Conservation (phyloP, 2,113 vertebrate species). For the Urocitellus parryii region DNA sequence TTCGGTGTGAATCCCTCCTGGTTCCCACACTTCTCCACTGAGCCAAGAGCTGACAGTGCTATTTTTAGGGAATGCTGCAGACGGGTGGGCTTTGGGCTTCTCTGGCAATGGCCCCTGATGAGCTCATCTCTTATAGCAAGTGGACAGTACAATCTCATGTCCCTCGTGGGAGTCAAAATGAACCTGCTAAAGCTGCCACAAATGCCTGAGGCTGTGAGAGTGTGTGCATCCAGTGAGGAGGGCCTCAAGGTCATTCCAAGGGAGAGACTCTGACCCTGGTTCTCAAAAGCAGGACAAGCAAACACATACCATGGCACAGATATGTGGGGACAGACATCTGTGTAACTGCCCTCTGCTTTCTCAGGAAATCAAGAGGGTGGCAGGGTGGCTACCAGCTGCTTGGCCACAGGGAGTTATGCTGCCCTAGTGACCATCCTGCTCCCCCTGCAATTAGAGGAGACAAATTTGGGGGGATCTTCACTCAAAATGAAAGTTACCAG, state of each 20-base stretch:
- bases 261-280: no score
- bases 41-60: not conserved
- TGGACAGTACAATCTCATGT: rapidly evolving
- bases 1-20: not conserved
- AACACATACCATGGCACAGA: not conserved
- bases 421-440: not conserved
- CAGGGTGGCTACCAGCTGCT: not conserved
- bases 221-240: rapidly evolving
- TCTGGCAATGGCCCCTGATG: not conserved
- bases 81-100: not conserved
- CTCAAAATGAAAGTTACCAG: not conserved
- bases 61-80: conserved; percentile 29
- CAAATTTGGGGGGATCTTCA: not conserved
- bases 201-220: rapidly evolving
- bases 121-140: not conserved
- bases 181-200: rapidly evolving
- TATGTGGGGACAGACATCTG: not conserved
- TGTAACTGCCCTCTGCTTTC: not conserved
- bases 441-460: not conserved
- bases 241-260: not conserved
- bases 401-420: not conserved
- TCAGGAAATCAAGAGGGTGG: not conserved
- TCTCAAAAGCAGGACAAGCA: not conserved
- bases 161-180: not conserved
- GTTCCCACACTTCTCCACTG: not conserved